Evolutionary conservation across 1,140 invertebrate species (phyloP).

Genomic region (Zaprionus capensis): DNA sequence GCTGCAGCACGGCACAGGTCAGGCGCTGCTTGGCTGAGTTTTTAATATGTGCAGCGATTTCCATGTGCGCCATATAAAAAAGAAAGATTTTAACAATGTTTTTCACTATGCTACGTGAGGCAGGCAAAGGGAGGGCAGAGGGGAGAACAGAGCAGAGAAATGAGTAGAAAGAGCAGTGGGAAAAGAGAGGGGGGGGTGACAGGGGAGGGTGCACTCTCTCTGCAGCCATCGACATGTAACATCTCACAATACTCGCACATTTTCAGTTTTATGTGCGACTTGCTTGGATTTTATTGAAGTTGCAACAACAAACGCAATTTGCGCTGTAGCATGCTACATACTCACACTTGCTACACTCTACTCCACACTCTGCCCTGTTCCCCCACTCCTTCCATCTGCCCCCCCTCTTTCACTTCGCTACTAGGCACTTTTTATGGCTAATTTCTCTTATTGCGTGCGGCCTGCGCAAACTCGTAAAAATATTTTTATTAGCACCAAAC

Average conservation of each 20-base stretch:
- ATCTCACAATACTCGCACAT: slow-evolving; percentile 26
- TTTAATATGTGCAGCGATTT: slow-evolving; percentile 44
- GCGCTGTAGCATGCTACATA: neutral
- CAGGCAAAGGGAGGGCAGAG: neutral
- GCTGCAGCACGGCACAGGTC: neutral
- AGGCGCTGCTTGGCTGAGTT: slow-evolving; percentile 34
- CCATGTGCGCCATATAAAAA: slow-evolving; percentile 14
- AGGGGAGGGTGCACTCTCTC: neutral
- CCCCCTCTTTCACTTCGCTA: neutral
- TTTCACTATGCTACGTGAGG: slow-evolving; percentile 30
- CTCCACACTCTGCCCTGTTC: no score
- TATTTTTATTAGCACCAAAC: slow-evolving; percentile 69
- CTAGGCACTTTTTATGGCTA: slow-evolving; percentile 69
- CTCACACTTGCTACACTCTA: neutral
- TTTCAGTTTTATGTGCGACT: slow-evolving; percentile 38
- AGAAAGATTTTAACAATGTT: slow-evolving; percentile 54
- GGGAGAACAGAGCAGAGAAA: no score
- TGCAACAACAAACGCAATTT: slow-evolving; percentile 31
- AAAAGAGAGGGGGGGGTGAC: neutral
- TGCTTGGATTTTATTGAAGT: slow-evolving; percentile 39
- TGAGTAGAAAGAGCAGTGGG: neutral
- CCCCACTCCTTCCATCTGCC: neutral
- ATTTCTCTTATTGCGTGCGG: slow-evolving; percentile 78
- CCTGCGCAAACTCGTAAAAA: slow-evolving; percentile 73
- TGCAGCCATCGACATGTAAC: slow-evolving; percentile 1